A percentile compares a stretch with the other conserved stretches of the same genome.
Conservation (phyloP, 1,140 invertebrate species). For the Drosophila simulans region DNA sequence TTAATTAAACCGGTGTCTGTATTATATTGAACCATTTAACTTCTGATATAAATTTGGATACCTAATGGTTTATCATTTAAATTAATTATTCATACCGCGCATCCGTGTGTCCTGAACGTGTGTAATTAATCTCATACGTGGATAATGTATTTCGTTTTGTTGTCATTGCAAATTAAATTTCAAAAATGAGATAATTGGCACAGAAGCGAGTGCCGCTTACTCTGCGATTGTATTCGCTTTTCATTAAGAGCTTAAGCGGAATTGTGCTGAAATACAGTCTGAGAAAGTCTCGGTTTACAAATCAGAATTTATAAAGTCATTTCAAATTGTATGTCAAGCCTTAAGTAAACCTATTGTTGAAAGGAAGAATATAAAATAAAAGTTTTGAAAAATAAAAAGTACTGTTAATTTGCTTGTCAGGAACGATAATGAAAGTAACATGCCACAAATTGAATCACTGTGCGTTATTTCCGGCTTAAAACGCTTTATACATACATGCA, state of each 20-base stretch:
- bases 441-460: conserved; percentile 70
- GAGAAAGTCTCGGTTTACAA: neutral
- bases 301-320: too few species aligned
- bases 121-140: conserved; percentile 34
- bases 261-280: conserved; percentile 35
- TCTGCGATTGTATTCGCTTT: conserved; percentile 45
- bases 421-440: conserved; percentile 57
- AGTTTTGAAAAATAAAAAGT: conserved; percentile 10
- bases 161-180: conserved; percentile 52
- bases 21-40: conserved; percentile 3
- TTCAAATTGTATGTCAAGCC: too few species aligned
- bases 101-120: conserved; percentile 9
- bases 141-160: conserved; percentile 17
- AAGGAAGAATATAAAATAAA: too few species aligned
- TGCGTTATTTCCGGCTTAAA: conserved; percentile 54
- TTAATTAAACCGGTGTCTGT: too few species aligned
- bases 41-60: neutral
- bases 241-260: conserved; percentile 63
- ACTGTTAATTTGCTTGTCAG: conserved; percentile 63
- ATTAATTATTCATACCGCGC: conserved; percentile 24
- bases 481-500: conserved; percentile 15
- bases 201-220: neutral
- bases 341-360: too few species aligned
- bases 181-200: conserved; percentile 44
- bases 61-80: conserved; percentile 14